Evolutionary conservation across 2,888 invertebrate species (phyloP), one percentile per base, ranked within the genome.

Genomic region (Helobdella robusta): DNA sequence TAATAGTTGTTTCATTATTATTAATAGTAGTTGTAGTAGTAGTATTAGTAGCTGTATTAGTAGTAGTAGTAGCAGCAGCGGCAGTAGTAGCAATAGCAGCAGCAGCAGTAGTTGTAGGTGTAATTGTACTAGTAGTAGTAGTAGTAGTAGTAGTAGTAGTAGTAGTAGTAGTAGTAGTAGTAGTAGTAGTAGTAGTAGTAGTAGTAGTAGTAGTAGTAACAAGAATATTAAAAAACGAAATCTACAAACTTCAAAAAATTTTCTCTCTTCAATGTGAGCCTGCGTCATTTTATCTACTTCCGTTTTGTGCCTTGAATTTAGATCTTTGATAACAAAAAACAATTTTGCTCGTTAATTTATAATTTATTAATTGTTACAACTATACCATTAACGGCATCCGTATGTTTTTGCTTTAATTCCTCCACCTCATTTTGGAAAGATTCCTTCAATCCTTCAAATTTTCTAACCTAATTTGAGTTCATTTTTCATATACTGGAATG

Each of bases 131-230:
- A n/a, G n/a, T 52, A 40, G 11, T 35, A 59, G 35, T 59, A 59
- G 35, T 59, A 59, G 35, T 59, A 59, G 35, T 59, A 59, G 35
- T 59, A 59, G 35, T 59, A 59, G 35, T 59, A 59, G 35, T 59
- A 59, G 35, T 59, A 59, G 35, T 59, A 59, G 35, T 59, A 59
- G 35, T 54, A 54, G 54, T 54, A 54, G 54, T 54, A 54, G 54
- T 54, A 54, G 54, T 54, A 54, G 54, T 54, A 54, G 54, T 54
- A 54, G 54, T 54, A 54, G 54, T 54, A 54, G 54, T 54, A 54
- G 54, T 54, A 54, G 54, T 54, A 54, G 54, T 54, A 54, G 54
- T 54, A 54, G 54, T 54, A 54, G 54, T 54, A 54, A n/a, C n/a
- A n/a, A n/a, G n/a, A n/a, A n/a, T n/a, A n/a, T n/a, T n/a, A n/a